Base-by-base conservation (phyloP, 2,888 invertebrate species). In the Carabus problematicus region DNA sequence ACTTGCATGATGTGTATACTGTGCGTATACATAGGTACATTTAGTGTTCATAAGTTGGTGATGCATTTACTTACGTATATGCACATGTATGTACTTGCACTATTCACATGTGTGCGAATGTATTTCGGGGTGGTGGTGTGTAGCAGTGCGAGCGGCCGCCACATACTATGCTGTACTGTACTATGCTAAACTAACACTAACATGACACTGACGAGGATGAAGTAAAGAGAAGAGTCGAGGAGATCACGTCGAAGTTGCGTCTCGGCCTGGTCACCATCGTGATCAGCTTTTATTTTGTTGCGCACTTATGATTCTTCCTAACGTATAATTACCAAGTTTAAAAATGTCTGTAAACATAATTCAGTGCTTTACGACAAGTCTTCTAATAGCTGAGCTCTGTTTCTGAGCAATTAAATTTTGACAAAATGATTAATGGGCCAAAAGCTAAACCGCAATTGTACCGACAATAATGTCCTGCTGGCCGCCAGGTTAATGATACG, bases 351-450 rank as follows among this genome's bases (percentile, higher is more conserved):
- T 60, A 60, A 67, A 67, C 67, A 67, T 67, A 67, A 67, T 67
- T 67, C 67, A 67, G 40, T 60, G 67, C 39, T 60, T 60, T 67
- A 67, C 60, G 60, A 67, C 67, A 67, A 67, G 52, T 67, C 67
- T 42, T 67, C 67, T 67, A 67, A 67, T 67, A 70, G 71, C 70
- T 70, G 75, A 76, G 76, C 75, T 76, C 73, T 72, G 70, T 77
- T 78, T 76, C 76, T 73, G 76, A 76, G 78, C 79, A 79, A 80
- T 80, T 80, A 80, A 78, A 78, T 77, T 78, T 78, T 79, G 79
- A 79, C 79, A 80, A 79, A 78, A 80, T 80, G 79, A 80, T 80
- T 79, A 79, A 80, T 80, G 77, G 77, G 74, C 75, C 71, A 75
- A 76, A 78, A 77, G 76, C 77, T 77, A 75, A 75, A 74, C 76